Percentiles rank a stretch among this genome's conserved stretches.
These are phyloP conservation scores for Dasyprocta punctata DNA, from an alignment of 2,113 vertebrate genomes.

Conservation along the genomic window DNA sequence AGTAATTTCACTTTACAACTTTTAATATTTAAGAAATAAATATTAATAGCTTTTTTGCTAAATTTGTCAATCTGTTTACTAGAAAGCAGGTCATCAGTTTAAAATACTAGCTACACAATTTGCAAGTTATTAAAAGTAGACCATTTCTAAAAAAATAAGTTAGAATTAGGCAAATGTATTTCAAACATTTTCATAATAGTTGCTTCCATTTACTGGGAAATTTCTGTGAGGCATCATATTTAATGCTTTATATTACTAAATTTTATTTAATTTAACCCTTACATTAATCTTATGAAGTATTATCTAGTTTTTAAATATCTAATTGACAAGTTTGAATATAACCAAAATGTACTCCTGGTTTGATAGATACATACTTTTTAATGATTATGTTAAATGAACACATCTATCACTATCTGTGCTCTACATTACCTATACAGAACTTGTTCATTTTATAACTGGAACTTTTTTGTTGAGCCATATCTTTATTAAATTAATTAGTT, in stretches of 20 bases:
- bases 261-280: neutral
- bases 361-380: neutral
- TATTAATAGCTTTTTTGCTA: no score
- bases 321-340: neutral
- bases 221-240: neutral
- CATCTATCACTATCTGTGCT: neutral
- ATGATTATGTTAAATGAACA: neutral
- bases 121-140: no score
- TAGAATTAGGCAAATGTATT: no score
- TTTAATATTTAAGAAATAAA: no score
- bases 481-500: conserved; percentile 30
- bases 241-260: neutral
- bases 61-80: no score
- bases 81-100: no score
- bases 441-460: neutral
- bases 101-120: no score
- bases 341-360: neutral
- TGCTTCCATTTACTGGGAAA: no score
- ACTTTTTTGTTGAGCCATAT: neutral
- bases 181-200: no score
- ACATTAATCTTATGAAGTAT: neutral
- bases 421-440: neutral
- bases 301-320: neutral
- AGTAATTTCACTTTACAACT: no score
- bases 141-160: no score